Percentiles rank a stretch among this genome's conserved stretches.
phyloP scores from a whole-genome alignment of 1,140 invertebrate species.

The Habropoda laboriosa region DNA sequence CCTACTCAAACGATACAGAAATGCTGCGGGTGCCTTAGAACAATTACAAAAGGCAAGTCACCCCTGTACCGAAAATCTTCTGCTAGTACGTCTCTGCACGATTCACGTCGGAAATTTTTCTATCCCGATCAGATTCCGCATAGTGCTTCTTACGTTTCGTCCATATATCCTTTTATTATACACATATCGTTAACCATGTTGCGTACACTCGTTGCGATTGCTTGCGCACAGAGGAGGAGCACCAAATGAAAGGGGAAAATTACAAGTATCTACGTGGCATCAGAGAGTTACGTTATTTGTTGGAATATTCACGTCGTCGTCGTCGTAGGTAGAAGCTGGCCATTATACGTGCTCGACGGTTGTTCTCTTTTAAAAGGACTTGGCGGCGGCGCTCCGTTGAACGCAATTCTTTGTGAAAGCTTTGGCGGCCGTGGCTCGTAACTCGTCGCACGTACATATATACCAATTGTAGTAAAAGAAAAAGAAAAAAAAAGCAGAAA shows the following conservation, averaged over 20 bases:
- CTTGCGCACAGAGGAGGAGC: too few relatives aligned
- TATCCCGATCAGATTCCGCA: neutral
- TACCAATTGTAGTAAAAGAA: slow-evolving; percentile 18
- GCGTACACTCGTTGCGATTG: slow-evolving; percentile 27
- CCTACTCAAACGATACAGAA: too few relatives aligned
- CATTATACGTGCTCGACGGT: slow-evolving; percentile 61
- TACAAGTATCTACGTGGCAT: too few relatives aligned
- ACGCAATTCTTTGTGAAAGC: slow-evolving; percentile 62
- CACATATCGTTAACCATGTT: too few relatives aligned
- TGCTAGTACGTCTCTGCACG: slow-evolving; percentile 6
- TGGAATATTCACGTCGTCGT: slow-evolving; percentile 41
- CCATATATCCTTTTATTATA: neutral
- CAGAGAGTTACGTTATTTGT: slow-evolving; percentile 46
- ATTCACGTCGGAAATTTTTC: slow-evolving; percentile 6
- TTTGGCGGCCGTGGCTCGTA: slow-evolving; percentile 36
- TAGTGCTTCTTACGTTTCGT: slow-evolving; percentile 12
- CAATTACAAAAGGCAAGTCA: slow-evolving; percentile 74
- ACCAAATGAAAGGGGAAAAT: too few relatives aligned
- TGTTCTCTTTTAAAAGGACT: slow-evolving; percentile 70
- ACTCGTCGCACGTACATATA: slow-evolving; percentile 44
- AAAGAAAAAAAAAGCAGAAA: slow-evolving; percentile 8
- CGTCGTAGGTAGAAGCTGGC: slow-evolving; percentile 41
- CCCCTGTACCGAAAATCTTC: slow-evolving; percentile 24
- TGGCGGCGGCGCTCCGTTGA: slow-evolving; percentile 63
- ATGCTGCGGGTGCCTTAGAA: slow-evolving; percentile 72